Evolutionary conservation across 1,140 invertebrate species (phyloP).

Genomic region (Dendroctonus ponderosae): DNA sequence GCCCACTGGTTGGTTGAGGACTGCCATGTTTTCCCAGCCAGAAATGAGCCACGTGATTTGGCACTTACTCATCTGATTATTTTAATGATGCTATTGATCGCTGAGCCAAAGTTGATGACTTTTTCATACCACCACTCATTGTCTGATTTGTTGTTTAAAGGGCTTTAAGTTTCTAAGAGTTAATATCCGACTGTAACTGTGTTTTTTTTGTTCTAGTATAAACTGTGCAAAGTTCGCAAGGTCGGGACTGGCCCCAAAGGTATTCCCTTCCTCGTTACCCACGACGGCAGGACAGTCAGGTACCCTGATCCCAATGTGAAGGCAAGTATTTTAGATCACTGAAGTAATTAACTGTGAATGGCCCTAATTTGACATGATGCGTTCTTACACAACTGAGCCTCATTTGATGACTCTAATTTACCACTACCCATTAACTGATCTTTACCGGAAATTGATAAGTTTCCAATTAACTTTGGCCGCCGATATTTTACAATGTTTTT

Average conservation of each 20-base stretch:
- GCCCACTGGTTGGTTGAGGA: too few species aligned
- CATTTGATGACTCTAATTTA: too few species aligned
- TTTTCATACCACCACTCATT: conserved; percentile 30
- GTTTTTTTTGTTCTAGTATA: conserved; percentile 77
- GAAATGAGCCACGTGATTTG: too few species aligned
- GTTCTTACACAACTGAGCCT: too few species aligned
- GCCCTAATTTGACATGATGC: too few species aligned
- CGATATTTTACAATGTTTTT: neutral
- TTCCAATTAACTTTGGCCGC: too few species aligned
- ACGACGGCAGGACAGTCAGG: conserved; percentile 96
- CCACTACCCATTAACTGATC: too few species aligned
- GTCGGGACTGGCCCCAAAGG: conserved; percentile 90
- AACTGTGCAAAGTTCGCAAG: conserved; percentile 92
- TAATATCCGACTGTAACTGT: too few species aligned
- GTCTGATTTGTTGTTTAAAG: conserved; percentile 9
- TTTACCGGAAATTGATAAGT: too few species aligned
- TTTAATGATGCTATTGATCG: conserved; percentile 14
- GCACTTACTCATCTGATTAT: neutral
- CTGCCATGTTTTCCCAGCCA: too few species aligned
- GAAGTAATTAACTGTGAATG: too few species aligned
- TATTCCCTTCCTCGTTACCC: conserved; percentile 95
- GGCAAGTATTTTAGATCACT: conserved; percentile 46
- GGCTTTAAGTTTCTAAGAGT: too few species aligned
- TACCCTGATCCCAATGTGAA: conserved; percentile 98
- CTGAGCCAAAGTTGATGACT: conserved; percentile 32